Evolutionary conservation across 1,140 invertebrate species (phyloP), one percentile per base, ranked within the genome.

Genomic region (Spodoptera litura): DNA sequence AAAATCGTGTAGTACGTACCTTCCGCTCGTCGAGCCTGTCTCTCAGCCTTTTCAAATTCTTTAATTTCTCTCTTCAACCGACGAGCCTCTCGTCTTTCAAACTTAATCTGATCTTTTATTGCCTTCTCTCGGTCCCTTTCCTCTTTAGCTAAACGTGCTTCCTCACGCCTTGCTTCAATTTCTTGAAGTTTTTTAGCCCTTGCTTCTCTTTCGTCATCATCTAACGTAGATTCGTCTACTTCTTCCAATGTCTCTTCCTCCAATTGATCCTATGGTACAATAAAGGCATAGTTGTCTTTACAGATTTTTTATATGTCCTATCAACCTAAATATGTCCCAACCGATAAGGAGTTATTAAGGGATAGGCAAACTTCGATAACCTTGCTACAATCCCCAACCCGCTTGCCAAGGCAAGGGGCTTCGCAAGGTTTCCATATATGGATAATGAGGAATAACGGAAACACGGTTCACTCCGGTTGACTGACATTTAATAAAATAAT

Each of bases 191-290:
- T 91, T 27, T 82, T 74, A 20, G 83, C 88, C 10, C 91, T 85
- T 8, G 89, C 88, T 10, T 76, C 80, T 77, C 84, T 89, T 68
- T 94, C 93, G 5, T 94, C 93, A 5, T 93, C 91, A 55, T 93
- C 92, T 25, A 94, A 79, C 13, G 91, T 90, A 1, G 82, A 56
- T 79, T 93, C 91, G 81, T 95, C 94, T 10, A 94, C 87, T 85
- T 94, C 91, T 81, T 95, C 90, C 31, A 93, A 80, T 56, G 90
- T 87, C 74, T 90, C 88, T 78, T 91, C 89, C 72, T 91, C 89
- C 15, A 86, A 83, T 56, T 92, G 88, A 20, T 81, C 79, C 88
- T 91, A 71, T 73, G 81, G 82, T 52, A 20, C 20, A 52, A 38
- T 64, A 64, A 72, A 49, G n/a, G 13, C n/a, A 55, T 20, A 31